A percentile compares a stretch with the other conserved stretches of the same genome.
Conservation (phyloP, 2,888 invertebrate species). For the Tenthredo amoena region DNA sequence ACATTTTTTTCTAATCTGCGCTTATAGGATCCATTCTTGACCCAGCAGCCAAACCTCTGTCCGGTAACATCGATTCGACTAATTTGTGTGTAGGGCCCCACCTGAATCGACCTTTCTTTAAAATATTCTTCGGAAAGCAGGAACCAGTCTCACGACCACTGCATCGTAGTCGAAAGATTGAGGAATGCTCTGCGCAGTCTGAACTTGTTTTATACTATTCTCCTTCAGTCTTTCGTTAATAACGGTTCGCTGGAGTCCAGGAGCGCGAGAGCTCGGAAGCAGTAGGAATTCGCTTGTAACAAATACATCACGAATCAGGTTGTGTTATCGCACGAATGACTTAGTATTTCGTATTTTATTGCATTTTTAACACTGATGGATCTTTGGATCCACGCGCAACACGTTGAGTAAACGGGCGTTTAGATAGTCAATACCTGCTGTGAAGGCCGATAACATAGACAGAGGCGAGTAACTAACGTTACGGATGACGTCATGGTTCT, state of each 20-base stretch:
- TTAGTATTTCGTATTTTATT: neutral
- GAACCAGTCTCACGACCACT: neutral
- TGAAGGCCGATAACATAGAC: neutral
- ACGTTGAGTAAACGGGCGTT: neutral
- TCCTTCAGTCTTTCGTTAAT: neutral
- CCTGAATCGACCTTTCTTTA: neutral
- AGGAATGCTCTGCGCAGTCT: neutral
- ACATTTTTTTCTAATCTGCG: neutral
- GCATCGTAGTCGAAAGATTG: neutral
- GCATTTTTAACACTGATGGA: neutral
- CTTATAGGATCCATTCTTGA: neutral
- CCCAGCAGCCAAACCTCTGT: neutral
- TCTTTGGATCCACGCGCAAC: neutral
- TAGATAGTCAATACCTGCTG: neutral
- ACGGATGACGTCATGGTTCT: neutral
- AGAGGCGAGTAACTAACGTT: neutral
- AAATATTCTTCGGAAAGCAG: neutral
- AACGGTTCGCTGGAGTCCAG: neutral
- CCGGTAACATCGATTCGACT: neutral
- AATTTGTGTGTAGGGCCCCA: neutral
- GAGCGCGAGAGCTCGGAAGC: neutral
- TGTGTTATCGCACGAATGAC: neutral
- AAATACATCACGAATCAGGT: neutral
- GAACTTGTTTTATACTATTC: neutral
- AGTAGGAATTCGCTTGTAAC: neutral